Evolutionary conservation across 1,140 invertebrate species (phyloP).

Genomic region (Penaeus indicus): DNA sequence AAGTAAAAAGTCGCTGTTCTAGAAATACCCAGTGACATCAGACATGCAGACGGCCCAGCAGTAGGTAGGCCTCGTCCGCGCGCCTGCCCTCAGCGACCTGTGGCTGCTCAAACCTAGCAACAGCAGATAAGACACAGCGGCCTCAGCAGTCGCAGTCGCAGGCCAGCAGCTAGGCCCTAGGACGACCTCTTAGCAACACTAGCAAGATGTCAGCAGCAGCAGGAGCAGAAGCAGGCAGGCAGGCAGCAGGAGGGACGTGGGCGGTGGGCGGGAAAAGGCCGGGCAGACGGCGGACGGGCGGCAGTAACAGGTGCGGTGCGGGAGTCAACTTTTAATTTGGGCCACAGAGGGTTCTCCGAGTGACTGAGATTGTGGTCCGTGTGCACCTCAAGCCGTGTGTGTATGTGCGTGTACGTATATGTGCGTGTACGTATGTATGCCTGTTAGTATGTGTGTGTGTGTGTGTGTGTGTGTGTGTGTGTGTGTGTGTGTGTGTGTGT

Average conservation of each 20-base stretch:
- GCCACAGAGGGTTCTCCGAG: constrained; percentile 44
- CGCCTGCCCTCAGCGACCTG: too few species aligned
- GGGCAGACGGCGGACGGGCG: constrained; percentile 45
- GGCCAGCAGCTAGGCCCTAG: too few species aligned
- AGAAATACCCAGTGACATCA: too few species aligned
- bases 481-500: background rate
- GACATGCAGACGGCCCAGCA: too few species aligned
- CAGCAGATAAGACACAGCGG: too few species aligned
- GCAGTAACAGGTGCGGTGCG: constrained; percentile 49
- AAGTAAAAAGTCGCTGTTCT: too few species aligned
- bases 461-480: background rate
- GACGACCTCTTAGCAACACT: too few species aligned
- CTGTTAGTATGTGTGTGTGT: background rate
- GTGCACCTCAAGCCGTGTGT: constrained; percentile 18
- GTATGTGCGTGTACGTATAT: constrained; percentile 23
- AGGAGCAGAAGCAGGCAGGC: background rate
- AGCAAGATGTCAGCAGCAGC: too few species aligned
- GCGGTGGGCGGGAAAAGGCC: constrained; percentile 21
- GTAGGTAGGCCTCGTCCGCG: too few species aligned
- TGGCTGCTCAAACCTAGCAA: too few species aligned
- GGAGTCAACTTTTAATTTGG: constrained; percentile 58
- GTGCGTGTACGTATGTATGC: background rate
- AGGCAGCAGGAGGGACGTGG: background rate
- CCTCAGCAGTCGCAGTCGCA: too few species aligned
- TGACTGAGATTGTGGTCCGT: constrained; percentile 54